A percentile compares a stretch with the other conserved stretches of the same genome.
Conservation (phyloP, 1,140 invertebrate genomes). For the Phymastichus coffea region DNA sequence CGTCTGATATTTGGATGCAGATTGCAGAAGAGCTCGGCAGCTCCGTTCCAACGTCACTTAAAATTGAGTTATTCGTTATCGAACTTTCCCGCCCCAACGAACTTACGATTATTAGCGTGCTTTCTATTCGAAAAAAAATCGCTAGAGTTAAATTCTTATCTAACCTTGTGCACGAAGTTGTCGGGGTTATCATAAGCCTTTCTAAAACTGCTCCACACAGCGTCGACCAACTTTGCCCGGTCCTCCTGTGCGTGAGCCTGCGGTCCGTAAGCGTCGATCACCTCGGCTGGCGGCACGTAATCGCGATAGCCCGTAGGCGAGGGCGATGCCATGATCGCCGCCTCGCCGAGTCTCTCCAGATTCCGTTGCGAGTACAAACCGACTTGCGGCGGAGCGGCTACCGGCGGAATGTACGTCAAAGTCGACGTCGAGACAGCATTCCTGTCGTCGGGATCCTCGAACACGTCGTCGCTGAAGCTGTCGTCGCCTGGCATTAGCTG, state of each 20-base stretch:
- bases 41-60: too few species aligned
- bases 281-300: constrained; percentile 72
- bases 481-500: constrained; percentile 58
- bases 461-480: constrained; percentile 79
- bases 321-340: constrained; percentile 56
- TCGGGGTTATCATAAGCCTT: constrained; percentile 55
- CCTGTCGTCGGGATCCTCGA: constrained; percentile 63
- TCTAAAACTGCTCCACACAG: constrained; percentile 26
- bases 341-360: not conserved
- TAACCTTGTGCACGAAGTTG: constrained; percentile 65
- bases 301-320: constrained; percentile 77
- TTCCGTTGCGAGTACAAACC: not conserved
- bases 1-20: too few species aligned
- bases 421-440: too few species aligned
- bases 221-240: constrained; percentile 30
- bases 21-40: too few species aligned
- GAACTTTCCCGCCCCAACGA: too few species aligned
- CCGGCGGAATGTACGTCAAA: constrained; percentile 21
- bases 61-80: too few species aligned
- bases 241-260: too few species aligned
- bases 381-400: constrained; percentile 22
- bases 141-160: constrained; percentile 5
- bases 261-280: too few species aligned
- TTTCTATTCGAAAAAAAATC: too few species aligned
- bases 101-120: too few species aligned